Percentiles rank a stretch among this genome's conserved stretches.
These are phyloP conservation scores for Rhodophaea formosa DNA, from an alignment of 2,888 invertebrate species.

Conservation along the genomic window DNA sequence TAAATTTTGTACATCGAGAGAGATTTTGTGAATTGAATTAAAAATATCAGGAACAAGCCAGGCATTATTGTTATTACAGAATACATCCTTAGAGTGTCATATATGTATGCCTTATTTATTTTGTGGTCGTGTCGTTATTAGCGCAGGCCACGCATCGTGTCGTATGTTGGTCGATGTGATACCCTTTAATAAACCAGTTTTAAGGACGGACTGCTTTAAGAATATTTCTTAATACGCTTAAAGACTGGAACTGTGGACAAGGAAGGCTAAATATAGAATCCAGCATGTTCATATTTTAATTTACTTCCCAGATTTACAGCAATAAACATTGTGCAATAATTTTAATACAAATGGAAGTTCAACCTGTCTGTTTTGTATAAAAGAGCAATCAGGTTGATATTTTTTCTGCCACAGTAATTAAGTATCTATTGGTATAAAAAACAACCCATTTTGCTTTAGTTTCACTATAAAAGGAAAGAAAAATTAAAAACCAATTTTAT, in stretches of 20 bases:
- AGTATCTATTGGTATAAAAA: neutral
- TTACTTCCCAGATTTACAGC: too few relatives aligned
- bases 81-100: neutral
- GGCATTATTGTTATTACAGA: too few relatives aligned
- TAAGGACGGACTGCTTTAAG: neutral
- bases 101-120: neutral
- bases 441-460: neutral
- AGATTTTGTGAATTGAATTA: too few relatives aligned
- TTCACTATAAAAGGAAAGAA: neutral
- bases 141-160: neutral
- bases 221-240: neutral
- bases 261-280: neutral
- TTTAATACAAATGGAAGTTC: too few relatives aligned
- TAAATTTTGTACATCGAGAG: too few relatives aligned
- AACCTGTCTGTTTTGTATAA: too few relatives aligned
- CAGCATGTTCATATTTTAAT: too few relatives aligned
- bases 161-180: conserved; percentile 12
- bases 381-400: too few relatives aligned
- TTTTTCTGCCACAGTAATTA: too few relatives aligned
- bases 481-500: neutral
- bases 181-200: conserved; percentile 11
- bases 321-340: too few relatives aligned
- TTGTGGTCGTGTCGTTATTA: neutral
- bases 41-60: too few relatives aligned
- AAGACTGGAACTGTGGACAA: neutral